Conservation (phyloP, 2,797 vertebrate genomes). For the Setipinna tenuifilis region DNA sequence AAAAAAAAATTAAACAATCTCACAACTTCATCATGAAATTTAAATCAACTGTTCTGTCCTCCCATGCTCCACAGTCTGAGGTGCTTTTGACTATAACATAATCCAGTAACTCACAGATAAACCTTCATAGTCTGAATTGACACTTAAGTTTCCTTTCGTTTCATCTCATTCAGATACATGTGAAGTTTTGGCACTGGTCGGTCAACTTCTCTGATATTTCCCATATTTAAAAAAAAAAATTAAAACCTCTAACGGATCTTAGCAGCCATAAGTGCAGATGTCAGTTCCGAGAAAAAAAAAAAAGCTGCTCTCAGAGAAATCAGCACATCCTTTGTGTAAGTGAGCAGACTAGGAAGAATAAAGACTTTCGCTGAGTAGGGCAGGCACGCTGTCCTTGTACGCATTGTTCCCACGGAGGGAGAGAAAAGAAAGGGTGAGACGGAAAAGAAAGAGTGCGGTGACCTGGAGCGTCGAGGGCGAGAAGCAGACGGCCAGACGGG, state of each 20-base stretch:
- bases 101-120: no score
- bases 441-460: conserved; percentile 27
- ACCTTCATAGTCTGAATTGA: background rate
- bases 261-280: conserved; percentile 30
- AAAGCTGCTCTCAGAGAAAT: conserved; percentile 23
- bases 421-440: conserved; percentile 22
- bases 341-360: conserved; percentile 15
- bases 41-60: background rate
- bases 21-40: no score
- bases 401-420: conserved; percentile 35
- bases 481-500: conserved; percentile 34
- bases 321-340: conserved; percentile 45
- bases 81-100: no score
- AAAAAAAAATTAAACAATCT: no score
- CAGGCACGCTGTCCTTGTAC: conserved; percentile 30
- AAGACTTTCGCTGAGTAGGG: conserved; percentile 46
- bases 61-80: background rate
- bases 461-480: conserved; percentile 24
- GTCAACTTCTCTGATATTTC: background rate
- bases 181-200: background rate
- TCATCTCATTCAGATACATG: background rate
- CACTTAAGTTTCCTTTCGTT: background rate
- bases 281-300: conserved; percentile 20
- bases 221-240: no score
- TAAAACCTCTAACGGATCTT: background rate